Percentiles rank a stretch among this genome's conserved stretches.
Conservation (phyloP, 1,140 invertebrate genomes). For the Piezodorus guildinii region DNA sequence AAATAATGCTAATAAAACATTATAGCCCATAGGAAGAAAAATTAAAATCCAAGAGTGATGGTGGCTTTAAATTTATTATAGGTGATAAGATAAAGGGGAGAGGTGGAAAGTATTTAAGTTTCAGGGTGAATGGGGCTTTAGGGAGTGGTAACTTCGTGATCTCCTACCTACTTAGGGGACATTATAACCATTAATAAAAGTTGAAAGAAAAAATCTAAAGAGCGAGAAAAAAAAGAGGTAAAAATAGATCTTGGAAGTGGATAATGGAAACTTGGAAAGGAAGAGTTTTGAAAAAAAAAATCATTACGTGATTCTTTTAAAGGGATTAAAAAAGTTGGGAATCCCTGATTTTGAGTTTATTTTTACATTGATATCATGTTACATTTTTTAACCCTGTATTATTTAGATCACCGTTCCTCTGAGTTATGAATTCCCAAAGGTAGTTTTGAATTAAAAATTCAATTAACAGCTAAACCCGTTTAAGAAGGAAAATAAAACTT, state of each 20-base stretch:
- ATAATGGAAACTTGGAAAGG: neutral
- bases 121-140: constrained; percentile 8
- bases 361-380: neutral
- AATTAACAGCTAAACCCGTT: too few species aligned
- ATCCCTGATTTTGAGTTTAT: neutral
- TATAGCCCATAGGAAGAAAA: too few species aligned
- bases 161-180: neutral
- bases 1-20: too few species aligned
- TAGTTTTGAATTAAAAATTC: too few species aligned
- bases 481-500: too few species aligned
- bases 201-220: neutral
- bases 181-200: constrained; percentile 13
- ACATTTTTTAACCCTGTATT: too few species aligned
- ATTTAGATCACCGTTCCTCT: too few species aligned
- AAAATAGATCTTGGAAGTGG: constrained; percentile 7
- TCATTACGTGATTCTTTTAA: constrained; percentile 7
- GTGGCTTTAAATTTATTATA: neutral
- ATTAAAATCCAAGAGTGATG: neutral
- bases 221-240: neutral
- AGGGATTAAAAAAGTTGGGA: neutral
- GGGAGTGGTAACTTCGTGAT: constrained; percentile 8
- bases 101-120: neutral
- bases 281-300: neutral
- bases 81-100: constrained; percentile 1
- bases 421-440: too few species aligned